A percentile compares a stretch with the other conserved stretches of the same genome.
phyloP scores from a whole-genome alignment of 2,797 vertebrate genomes.

The Hemibagrus guttatus region DNA sequence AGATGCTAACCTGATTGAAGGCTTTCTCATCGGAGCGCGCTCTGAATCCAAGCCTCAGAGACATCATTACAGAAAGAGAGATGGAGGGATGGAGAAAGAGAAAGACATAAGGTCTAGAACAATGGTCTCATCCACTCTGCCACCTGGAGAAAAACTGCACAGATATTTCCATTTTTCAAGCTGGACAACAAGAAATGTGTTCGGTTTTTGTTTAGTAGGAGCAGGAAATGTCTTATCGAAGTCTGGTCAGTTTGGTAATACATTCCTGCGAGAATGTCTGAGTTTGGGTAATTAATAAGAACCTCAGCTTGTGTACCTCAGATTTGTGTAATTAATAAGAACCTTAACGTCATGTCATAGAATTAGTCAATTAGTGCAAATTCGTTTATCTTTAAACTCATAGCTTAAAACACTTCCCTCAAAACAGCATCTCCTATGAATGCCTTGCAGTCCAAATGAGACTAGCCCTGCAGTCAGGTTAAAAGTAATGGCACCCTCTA shows the following conservation, averaged over 20 bases:
- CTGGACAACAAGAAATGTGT: neutral
- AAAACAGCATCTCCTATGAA: neutral
- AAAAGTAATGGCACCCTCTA: neutral
- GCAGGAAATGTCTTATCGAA: neutral
- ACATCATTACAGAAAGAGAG: slow-evolving; percentile 2
- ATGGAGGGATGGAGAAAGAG: neutral
- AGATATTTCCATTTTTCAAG: neutral
- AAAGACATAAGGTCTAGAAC: neutral
- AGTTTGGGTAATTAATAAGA: neutral
- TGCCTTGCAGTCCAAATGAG: neutral
- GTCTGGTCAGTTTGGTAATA: neutral
- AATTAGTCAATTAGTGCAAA: neutral
- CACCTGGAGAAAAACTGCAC: neutral
- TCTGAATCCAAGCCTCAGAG: slow-evolving; percentile 20
- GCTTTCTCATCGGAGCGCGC: neutral
- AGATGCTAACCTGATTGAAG: slow-evolving; percentile 22
- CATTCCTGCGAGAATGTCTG: neutral
- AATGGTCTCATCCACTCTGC: neutral
- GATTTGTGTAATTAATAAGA: too few species aligned
- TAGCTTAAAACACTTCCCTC: neutral
- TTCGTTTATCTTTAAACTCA: neutral
- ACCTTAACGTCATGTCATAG: neutral
- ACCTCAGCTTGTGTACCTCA: too few species aligned
- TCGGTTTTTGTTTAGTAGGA: neutral
- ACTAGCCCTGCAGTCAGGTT: neutral